Evolutionary conservation across 2,113 vertebrate species (phyloP).

Genomic region (Canis aureus): DNA sequence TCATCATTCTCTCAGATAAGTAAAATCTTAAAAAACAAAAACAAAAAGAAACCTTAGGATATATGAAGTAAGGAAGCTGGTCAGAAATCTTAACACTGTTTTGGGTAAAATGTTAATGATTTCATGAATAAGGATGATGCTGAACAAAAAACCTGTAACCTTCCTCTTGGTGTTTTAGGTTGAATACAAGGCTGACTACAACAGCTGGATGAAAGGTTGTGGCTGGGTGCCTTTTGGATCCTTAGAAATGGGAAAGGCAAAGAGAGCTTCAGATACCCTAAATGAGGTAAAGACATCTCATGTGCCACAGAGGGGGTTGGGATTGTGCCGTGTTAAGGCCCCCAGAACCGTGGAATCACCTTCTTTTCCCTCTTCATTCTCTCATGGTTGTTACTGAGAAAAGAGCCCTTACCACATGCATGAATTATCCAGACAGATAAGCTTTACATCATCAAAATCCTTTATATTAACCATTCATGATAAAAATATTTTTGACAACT

Average conservation of each 20-base stretch:
- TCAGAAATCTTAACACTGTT: too few species aligned
- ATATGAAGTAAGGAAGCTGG: too few species aligned
- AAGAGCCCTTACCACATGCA: background rate
- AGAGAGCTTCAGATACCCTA: slow-evolving; percentile 91
- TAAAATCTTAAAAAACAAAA: too few species aligned
- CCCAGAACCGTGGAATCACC: background rate
- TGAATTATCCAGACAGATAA: background rate
- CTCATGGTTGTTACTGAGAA: background rate
- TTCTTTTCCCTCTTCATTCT: background rate
- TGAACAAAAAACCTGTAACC: background rate
- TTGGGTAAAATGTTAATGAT: background rate
- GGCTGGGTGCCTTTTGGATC: slow-evolving; percentile 94
- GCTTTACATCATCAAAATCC: background rate
- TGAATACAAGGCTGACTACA: slow-evolving; percentile 95
- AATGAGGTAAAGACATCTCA: slow-evolving; percentile 88
- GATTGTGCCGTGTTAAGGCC: background rate
- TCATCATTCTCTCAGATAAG: too few species aligned
- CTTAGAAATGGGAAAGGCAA: slow-evolving; percentile 92
- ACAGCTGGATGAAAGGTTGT: slow-evolving; percentile 91
- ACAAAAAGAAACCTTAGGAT: too few species aligned
- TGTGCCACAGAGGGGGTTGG: background rate
- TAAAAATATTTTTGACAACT: slow-evolving; percentile 14
- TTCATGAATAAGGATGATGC: background rate
- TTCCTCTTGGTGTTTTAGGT: slow-evolving; percentile 86
- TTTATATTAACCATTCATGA: background rate